These are phyloP conservation scores for Heterodera schachtii DNA, from an alignment of 1,140 invertebrate genomes.

Conservation along the genomic window DNA sequence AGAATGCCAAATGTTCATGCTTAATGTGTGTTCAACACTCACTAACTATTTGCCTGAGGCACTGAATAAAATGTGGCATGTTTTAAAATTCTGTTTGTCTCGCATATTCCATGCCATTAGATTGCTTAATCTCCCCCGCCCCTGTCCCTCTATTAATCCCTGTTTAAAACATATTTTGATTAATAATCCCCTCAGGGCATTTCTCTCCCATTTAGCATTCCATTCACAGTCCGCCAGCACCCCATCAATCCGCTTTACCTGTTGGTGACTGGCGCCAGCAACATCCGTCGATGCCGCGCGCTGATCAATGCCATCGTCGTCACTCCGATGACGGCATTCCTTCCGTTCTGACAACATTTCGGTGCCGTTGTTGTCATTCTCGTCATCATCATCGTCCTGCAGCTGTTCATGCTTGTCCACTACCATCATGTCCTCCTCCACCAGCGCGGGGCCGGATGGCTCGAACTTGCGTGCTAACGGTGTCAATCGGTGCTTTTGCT, in stretches of 20 bases:
- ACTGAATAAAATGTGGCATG: too few relatives aligned
- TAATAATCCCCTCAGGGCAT: too few relatives aligned
- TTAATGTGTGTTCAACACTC: too few relatives aligned
- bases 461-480: constrained; percentile 4
- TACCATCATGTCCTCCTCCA: not conserved
- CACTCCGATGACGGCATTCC: not conserved
- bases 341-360: not conserved
- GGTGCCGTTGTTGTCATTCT: not conserved
- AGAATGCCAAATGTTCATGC: too few relatives aligned
- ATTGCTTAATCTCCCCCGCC: too few relatives aligned
- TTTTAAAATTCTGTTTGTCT: too few relatives aligned
- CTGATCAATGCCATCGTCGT: not conserved
- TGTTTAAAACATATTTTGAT: too few relatives aligned
- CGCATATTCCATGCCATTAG: too few relatives aligned
- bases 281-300: constrained; percentile 3
- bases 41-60: not conserved
- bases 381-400: not conserved
- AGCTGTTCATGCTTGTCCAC: not conserved
- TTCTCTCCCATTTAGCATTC: not conserved
- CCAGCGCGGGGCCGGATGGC: not conserved
- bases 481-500: not conserved
- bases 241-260: not conserved
- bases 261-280: too few relatives aligned
- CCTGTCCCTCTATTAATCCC: too few relatives aligned
- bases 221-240: too few relatives aligned